A percentile compares a stretch with the other conserved stretches of the same genome.
These are phyloP conservation scores for Mus spretus DNA, from an alignment of 2,797 vertebrate species.

Conservation along the genomic window DNA sequence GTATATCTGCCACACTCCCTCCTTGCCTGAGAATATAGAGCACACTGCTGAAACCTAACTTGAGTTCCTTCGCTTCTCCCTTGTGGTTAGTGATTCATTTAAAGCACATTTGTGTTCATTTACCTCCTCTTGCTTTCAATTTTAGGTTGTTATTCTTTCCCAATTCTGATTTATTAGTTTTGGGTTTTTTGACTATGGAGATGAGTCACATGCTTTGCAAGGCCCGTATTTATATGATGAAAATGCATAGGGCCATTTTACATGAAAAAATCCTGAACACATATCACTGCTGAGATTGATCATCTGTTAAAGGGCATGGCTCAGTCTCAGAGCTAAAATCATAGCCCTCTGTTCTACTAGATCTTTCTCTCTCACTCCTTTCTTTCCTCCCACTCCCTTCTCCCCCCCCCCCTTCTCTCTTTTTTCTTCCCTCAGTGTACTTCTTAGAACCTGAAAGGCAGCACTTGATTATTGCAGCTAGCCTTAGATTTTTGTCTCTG, in stretches of 20 bases:
- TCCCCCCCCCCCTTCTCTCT: not conserved
- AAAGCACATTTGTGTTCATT: conserved; percentile 22
- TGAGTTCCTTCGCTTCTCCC: not conserved
- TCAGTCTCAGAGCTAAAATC: conserved; percentile 54
- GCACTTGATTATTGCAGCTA: not conserved
- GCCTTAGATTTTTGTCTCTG: not conserved
- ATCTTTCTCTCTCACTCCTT: not conserved
- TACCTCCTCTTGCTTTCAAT: conserved; percentile 45
- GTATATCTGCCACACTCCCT: not conserved
- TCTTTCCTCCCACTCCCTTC: not conserved
- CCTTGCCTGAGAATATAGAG: not conserved
- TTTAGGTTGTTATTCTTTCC: conserved; percentile 5
- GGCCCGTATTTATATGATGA: not conserved
- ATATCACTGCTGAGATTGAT: not conserved
- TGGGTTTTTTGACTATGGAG: conserved; percentile 29
- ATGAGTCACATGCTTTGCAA: not conserved
- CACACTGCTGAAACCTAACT: not conserved
- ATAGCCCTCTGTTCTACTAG: not conserved
- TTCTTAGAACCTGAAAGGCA: conserved; percentile 58
- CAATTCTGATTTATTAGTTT: conserved; percentile 30
- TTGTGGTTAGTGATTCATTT: not conserved
- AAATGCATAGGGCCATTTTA: not conserved
- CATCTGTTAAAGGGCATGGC: conserved; percentile 32
- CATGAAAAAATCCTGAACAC: not conserved
- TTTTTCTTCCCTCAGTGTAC: not conserved